phyloP scores from a whole-genome alignment of 2,888 invertebrate species.

The Eledona agricola region DNA sequence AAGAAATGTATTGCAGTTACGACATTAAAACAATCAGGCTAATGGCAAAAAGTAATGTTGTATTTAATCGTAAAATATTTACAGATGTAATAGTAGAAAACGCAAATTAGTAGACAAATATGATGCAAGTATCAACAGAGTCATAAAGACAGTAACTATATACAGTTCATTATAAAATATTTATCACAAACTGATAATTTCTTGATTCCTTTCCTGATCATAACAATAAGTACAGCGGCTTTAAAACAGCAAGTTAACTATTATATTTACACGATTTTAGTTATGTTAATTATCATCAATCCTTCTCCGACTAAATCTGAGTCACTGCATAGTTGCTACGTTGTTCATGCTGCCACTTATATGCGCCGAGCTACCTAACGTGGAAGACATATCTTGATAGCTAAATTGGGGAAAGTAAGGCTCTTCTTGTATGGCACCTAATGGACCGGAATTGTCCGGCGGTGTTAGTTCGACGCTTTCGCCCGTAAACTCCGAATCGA shows the following conservation, averaged over 20 bases:
- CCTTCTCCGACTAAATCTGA: slow-evolving; percentile 3
- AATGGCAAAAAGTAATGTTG: slow-evolving; percentile 15
- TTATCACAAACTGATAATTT: slow-evolving; percentile 33
- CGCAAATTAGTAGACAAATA: slow-evolving; percentile 4
- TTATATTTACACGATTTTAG: slow-evolving; percentile 14
- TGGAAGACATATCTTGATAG: slow-evolving; percentile 76
- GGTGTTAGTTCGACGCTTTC: slow-evolving; percentile 97
- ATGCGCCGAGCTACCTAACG: slow-evolving; percentile 70
- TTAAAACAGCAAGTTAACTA: slow-evolving; percentile 17
- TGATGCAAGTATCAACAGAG: slow-evolving; percentile 10
- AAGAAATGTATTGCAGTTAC: slow-evolving; percentile 7
- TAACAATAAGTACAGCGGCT: slow-evolving; percentile 31
- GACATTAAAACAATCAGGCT: slow-evolving; percentile 17
- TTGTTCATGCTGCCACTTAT: slow-evolving; percentile 71
- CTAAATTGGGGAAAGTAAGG: slow-evolving; percentile 85
- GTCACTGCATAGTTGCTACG: slow-evolving; percentile 62
- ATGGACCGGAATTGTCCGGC: slow-evolving; percentile 74
- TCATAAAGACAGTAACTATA: slow-evolving; percentile 24
- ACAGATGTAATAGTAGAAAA: slow-evolving; percentile 11
- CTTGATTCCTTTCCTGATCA: slow-evolving; percentile 3
- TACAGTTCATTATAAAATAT: slow-evolving; percentile 33
- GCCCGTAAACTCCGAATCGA: slow-evolving; percentile 98
- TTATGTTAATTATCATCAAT: slow-evolving; percentile 4
- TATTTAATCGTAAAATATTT: slow-evolving; percentile 13
- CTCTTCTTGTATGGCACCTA: slow-evolving; percentile 76